Conservation (phyloP, 1,140 invertebrate species). For the Vanessa atalanta region DNA sequence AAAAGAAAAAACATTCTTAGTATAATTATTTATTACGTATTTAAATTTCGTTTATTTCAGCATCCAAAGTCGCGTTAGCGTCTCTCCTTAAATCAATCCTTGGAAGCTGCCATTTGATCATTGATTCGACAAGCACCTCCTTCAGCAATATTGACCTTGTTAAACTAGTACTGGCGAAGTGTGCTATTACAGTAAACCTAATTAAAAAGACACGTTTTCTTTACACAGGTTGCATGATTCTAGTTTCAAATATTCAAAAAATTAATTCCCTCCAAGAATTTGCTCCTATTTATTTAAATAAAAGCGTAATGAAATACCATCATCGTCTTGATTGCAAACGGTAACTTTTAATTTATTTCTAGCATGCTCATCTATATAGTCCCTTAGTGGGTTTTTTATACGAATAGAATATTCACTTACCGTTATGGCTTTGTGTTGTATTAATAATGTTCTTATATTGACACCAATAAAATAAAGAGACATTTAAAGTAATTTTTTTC, state of each 20-base stretch:
- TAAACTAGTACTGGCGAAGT: slow-evolving; percentile 7
- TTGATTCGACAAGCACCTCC: slow-evolving; percentile 40
- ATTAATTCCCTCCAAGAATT: background rate
- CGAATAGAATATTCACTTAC: slow-evolving; percentile 21
- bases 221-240: background rate
- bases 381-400: slow-evolving; percentile 8
- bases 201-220: slow-evolving; percentile 11
- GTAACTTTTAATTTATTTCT: slow-evolving; percentile 26
- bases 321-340: slow-evolving; percentile 23
- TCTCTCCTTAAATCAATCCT: background rate
- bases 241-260: background rate
- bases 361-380: background rate
- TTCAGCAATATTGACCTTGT: slow-evolving; percentile 30
- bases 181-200: slow-evolving; percentile 28
- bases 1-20: too few relatives aligned
- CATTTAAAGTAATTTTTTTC: background rate
- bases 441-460: background rate
- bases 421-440: slow-evolving; percentile 7
- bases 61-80: background rate
- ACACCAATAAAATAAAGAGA: background rate
- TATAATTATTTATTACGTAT: too few relatives aligned
- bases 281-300: background rate
- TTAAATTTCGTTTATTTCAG: background rate
- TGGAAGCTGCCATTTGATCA: slow-evolving; percentile 29
- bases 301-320: slow-evolving; percentile 11